Conservation (phyloP, 2,888 invertebrate genomes). For the Hypsopygia costalis region DNA sequence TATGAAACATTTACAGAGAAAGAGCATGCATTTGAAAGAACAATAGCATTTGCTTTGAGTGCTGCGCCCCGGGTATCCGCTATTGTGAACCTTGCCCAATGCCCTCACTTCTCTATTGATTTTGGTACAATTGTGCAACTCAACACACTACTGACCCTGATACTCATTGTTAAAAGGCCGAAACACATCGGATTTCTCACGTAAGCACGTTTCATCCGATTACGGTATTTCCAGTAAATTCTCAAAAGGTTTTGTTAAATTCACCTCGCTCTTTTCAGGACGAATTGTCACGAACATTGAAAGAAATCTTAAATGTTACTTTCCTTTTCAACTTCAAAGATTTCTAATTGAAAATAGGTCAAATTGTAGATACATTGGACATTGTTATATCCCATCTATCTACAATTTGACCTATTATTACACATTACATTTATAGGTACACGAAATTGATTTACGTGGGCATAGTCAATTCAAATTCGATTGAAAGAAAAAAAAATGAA, state of each 20-base stretch:
- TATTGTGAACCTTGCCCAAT: constrained; percentile 1
- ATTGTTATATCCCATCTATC: too few relatives aligned
- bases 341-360: too few relatives aligned
- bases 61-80: constrained; percentile 14
- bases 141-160: constrained; percentile 6
- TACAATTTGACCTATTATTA: too few relatives aligned
- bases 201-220: constrained; percentile 1
- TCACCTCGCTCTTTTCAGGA: not conserved
- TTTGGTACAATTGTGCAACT: constrained; percentile 5
- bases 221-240: constrained; percentile 4
- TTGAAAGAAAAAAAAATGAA: too few relatives aligned
- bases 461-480: too few relatives aligned
- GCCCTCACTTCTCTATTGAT: constrained; percentile 4
- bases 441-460: too few relatives aligned
- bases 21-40: constrained; percentile 26
- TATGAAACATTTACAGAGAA: constrained; percentile 13
- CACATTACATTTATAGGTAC: too few relatives aligned
- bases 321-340: not conserved
- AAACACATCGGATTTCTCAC: constrained; percentile 6
- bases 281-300: too few relatives aligned
- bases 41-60: constrained; percentile 33
- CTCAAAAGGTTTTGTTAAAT: constrained; percentile 8
- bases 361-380: too few relatives aligned
- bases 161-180: constrained; percentile 5
- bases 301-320: not conserved